These are phyloP conservation scores for Caenorhabditis wallacei DNA, from an alignment of 2,888 invertebrate genomes.

Conservation along the genomic window DNA sequence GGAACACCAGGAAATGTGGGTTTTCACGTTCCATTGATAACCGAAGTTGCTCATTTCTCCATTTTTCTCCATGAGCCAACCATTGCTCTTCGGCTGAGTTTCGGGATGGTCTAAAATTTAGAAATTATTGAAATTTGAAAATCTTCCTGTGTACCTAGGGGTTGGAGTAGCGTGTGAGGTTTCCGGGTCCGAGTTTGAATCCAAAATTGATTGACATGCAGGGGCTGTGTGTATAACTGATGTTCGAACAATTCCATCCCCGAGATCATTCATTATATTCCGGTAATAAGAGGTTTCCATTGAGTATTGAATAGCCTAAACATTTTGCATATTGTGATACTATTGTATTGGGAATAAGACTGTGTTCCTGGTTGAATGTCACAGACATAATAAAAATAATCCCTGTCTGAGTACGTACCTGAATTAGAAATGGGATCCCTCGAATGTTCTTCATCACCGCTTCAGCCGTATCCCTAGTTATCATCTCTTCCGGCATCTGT, in stretches of 20 bases:
- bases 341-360: background rate
- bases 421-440: conserved; percentile 81
- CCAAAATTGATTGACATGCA: conserved; percentile 78
- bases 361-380: background rate
- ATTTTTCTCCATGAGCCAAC: conserved; percentile 77
- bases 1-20: conserved; percentile 71
- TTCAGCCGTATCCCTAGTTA: conserved; percentile 77
- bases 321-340: background rate
- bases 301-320: conserved; percentile 81
- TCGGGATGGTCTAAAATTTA: conserved; percentile 62
- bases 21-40: conserved; percentile 77
- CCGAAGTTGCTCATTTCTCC: conserved; percentile 81
- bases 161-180: conserved; percentile 54
- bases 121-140: background rate
- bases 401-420: conserved; percentile 63
- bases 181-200: conserved; percentile 76
- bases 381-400: background rate
- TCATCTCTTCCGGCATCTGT: conserved; percentile 64
- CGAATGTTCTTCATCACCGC: conserved; percentile 79
- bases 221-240: conserved; percentile 82
- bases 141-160: conserved; percentile 59
- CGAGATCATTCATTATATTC: conserved; percentile 78
- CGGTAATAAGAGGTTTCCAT: conserved; percentile 79
- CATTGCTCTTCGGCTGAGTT: conserved; percentile 80
- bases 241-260: conserved; percentile 77